These are phyloP conservation scores for Harpagifer antarcticus DNA, from an alignment of 2,797 vertebrate species.

Conservation along the genomic window DNA sequence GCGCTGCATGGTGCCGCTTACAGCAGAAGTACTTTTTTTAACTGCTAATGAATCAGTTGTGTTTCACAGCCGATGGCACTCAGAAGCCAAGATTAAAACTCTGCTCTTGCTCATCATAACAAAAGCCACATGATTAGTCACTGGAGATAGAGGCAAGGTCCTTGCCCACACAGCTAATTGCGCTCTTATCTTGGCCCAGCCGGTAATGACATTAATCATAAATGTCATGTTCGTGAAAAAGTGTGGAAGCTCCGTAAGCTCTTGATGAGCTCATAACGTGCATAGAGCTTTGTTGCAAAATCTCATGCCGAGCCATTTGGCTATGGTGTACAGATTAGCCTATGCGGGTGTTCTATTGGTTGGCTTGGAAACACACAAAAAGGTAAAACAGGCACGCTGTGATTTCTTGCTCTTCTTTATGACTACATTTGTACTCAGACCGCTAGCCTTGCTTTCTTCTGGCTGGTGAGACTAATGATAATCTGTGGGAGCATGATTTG, in stretches of 20 bases:
- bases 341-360: constrained; percentile 11
- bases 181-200: constrained; percentile 74
- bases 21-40: constrained; percentile 44
- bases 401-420: constrained; percentile 36
- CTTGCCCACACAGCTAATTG: constrained; percentile 78
- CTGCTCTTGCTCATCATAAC: constrained; percentile 74
- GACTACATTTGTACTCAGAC: constrained; percentile 32
- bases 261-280: constrained; percentile 35
- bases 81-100: constrained; percentile 71
- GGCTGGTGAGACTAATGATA: constrained; percentile 54
- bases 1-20: constrained; percentile 18
- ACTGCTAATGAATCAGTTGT: constrained; percentile 55
- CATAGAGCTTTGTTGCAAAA: constrained; percentile 41
- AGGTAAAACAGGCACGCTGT: constrained; percentile 10
- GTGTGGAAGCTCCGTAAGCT: constrained; percentile 42
- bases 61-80: constrained; percentile 43
- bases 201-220: constrained; percentile 74
- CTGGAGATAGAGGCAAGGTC: constrained; percentile 78
- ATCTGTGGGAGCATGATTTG: constrained; percentile 57
- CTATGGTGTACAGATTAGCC: constrained; percentile 15
- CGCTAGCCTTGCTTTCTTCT: constrained; percentile 33
- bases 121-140: constrained; percentile 77
- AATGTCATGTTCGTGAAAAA: constrained; percentile 59
- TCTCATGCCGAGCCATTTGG: constrained; percentile 3
- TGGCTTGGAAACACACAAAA: constrained; percentile 5